Evolutionary conservation across 2,888 invertebrate genomes (phyloP).

Genomic region (Ametastegia equiseti): DNA sequence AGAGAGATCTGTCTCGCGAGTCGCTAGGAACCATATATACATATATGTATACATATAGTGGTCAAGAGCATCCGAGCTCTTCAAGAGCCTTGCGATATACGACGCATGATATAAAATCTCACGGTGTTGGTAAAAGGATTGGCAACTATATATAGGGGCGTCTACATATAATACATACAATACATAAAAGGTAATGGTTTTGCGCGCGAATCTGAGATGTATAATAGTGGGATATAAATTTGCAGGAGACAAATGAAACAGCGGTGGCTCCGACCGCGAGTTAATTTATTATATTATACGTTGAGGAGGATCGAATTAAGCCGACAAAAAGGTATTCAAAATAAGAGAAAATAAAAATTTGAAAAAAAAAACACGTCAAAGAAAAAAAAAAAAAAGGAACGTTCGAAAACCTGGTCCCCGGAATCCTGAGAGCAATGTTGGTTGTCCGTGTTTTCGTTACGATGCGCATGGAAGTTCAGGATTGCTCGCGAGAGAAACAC

Average conservation of each 20-base stretch:
- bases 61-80: constrained; percentile 32
- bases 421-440: constrained; percentile 35
- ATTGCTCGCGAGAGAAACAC: constrained; percentile 30
- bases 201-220: background rate
- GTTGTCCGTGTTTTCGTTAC: background rate
- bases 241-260: constrained; percentile 50
- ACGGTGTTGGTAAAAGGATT: no score
- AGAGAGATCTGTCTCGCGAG: constrained; percentile 39
- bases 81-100: background rate
- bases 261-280: constrained; percentile 36
- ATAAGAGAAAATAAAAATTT: background rate
- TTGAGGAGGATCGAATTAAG: constrained; percentile 69
- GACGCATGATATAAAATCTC: no score
- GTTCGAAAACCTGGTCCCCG: constrained; percentile 10
- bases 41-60: no score
- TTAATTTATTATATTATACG: constrained; percentile 45
- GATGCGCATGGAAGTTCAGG: background rate
- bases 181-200: background rate
- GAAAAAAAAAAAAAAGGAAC: background rate
- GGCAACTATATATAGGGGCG: no score
- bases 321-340: constrained; percentile 65
- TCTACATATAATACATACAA: no score
- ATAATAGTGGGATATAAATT: constrained; percentile 47
- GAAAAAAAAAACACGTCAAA: background rate
- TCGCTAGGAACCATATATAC: no score